Evolutionary conservation across 1,140 invertebrate genomes (phyloP).

Genomic region (Meteorus sp.): DNA sequence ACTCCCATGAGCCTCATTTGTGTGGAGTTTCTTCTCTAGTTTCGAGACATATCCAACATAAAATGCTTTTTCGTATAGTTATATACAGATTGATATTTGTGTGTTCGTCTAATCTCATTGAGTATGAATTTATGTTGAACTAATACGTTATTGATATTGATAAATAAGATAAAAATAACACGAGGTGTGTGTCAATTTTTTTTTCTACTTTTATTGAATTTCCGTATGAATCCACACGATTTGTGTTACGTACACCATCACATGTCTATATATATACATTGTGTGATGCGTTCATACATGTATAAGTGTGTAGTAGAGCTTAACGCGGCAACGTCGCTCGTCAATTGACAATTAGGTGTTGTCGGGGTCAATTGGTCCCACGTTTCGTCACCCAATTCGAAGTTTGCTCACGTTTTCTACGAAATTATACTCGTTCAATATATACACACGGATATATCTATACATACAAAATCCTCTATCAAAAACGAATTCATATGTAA

Average conservation of each 20-base stretch:
- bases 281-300: neutral
- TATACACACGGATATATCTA: neutral
- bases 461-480: too few species aligned
- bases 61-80: too few species aligned
- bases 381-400: conserved; percentile 46
- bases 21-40: conserved; percentile 9
- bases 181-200: too few species aligned
- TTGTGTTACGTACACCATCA: too few species aligned
- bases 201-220: too few species aligned
- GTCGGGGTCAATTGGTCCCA: conserved; percentile 54
- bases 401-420: conserved; percentile 51
- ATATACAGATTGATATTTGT: conserved; percentile 18
- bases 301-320: conserved; percentile 27
- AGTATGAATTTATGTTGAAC: neutral
- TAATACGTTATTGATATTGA: neutral
- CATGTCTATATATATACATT: neutral
- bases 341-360: conserved; percentile 58
- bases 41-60: conserved; percentile 13
- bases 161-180: too few species aligned
- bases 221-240: too few species aligned
- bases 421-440: conserved; percentile 28
- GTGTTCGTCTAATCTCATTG: neutral
- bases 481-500: too few species aligned
- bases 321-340: conserved; percentile 47
- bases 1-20: conserved; percentile 15